A percentile compares a stretch with the other conserved stretches of the same genome.
phyloP scores from a whole-genome alignment of 2,888 invertebrate species.

The Ctena decussata region DNA sequence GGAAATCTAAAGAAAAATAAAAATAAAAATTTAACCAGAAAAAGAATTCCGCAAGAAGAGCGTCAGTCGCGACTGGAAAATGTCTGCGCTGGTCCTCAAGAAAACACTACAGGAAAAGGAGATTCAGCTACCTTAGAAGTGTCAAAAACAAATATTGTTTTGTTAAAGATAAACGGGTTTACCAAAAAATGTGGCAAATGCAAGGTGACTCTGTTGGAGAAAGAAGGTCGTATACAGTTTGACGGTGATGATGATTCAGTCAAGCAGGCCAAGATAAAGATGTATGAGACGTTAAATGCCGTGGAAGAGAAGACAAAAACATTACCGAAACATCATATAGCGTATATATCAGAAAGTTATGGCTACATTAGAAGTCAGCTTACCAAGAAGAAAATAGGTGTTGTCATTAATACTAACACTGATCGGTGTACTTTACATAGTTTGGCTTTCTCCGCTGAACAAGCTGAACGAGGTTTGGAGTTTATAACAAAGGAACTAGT shows the following conservation, averaged over 20 bases:
- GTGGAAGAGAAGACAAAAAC: not conserved
- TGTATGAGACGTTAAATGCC: not conserved
- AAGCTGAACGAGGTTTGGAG: not conserved
- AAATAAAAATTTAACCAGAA: too few relatives aligned
- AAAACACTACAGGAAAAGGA: too few relatives aligned
- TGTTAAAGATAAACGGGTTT: not conserved
- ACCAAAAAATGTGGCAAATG: not conserved
- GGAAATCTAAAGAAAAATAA: too few relatives aligned
- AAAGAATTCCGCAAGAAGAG: too few relatives aligned
- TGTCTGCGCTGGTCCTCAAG: too few relatives aligned
- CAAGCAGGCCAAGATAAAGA: not conserved
- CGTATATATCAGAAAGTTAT: not conserved
- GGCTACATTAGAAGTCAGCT: not conserved
- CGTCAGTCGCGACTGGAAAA: too few relatives aligned
- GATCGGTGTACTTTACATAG: not conserved
- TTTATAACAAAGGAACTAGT: not conserved
- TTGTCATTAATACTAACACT: not conserved
- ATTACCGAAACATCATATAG: not conserved
- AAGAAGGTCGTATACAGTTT: not conserved
- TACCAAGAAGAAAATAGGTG: not conserved
- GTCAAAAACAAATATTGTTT: not conserved
- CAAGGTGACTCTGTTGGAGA: not conserved
- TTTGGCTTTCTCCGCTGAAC: not conserved
- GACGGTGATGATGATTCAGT: not conserved
- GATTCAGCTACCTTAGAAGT: too few relatives aligned